Conservation (phyloP, 2,113 vertebrate genomes). For the Arothron firmamentum region DNA sequence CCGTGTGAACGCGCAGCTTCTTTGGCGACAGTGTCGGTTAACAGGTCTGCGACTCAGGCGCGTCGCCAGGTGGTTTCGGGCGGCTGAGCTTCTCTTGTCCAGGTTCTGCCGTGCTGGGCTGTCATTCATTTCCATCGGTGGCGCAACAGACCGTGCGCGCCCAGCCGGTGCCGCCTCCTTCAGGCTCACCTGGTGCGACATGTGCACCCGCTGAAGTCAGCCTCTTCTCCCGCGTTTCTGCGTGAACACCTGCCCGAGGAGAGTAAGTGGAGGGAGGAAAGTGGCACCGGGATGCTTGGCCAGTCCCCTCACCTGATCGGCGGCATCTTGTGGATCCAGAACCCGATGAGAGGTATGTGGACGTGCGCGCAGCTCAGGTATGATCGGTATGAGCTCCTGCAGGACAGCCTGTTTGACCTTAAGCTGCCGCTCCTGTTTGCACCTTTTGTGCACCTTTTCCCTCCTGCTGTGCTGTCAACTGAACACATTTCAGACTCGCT, state of each 20-base stretch:
- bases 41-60: slow-evolving; percentile 42
- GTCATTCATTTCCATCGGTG: background rate
- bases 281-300: slow-evolving; percentile 64
- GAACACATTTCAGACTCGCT: background rate
- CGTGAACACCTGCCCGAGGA: background rate
- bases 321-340: slow-evolving; percentile 75
- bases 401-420: slow-evolving; percentile 23
- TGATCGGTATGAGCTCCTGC: slow-evolving; percentile 45
- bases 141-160: slow-evolving; percentile 30
- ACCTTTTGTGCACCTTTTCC: too few species aligned
- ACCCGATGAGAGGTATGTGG: slow-evolving; percentile 76
- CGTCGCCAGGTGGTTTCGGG: background rate
- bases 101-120: background rate
- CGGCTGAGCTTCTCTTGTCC: background rate
- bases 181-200: slow-evolving; percentile 56
- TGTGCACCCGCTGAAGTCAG: slow-evolving; percentile 24
- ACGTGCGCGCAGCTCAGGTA: slow-evolving; percentile 8
- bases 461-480: background rate
- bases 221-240: slow-evolving; percentile 4
- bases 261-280: background rate
- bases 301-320: slow-evolving; percentile 74
- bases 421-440: slow-evolving; percentile 14
- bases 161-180: background rate
- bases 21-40: slow-evolving; percentile 28
- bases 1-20: slow-evolving; percentile 8